Conservation (phyloP, 2,113 vertebrate species). For the Penelope pileata region DNA sequence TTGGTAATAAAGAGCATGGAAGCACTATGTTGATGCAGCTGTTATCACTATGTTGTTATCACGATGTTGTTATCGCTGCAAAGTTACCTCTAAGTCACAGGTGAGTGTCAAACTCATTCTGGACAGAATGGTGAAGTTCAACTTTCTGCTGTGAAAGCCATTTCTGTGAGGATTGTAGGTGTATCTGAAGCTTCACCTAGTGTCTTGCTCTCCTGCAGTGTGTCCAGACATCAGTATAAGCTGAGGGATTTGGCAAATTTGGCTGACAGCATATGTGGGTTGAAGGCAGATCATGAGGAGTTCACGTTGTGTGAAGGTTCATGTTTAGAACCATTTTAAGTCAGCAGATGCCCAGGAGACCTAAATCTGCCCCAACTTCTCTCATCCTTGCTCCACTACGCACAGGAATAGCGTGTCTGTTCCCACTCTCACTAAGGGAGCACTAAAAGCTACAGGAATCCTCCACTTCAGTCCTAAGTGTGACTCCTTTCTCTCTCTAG, state of each 20-base stretch:
- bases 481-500: too few species aligned
- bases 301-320: not conserved
- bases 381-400: not conserved
- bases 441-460: too few species aligned
- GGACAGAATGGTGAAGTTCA: not conserved
- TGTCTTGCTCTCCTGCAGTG: not conserved
- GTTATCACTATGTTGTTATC: not conserved
- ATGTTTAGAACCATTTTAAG: not conserved
- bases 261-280: not conserved
- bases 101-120: not conserved
- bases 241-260: not conserved
- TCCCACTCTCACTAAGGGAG: not conserved
- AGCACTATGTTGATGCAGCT: not conserved
- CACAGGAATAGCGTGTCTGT: not conserved
- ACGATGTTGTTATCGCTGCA: accelerated
- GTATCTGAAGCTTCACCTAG: not conserved
- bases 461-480: too few species aligned
- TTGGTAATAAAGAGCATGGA: not conserved
- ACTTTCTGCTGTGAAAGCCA: accelerated
- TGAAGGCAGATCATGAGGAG: not conserved
- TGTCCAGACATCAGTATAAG: not conserved
- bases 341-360: not conserved
- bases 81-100: not conserved
- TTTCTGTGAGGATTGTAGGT: not conserved
- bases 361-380: not conserved